These are phyloP conservation scores for Pseudochirops cupreus DNA, from an alignment of 2,797 vertebrate species.

Conservation along the genomic window DNA sequence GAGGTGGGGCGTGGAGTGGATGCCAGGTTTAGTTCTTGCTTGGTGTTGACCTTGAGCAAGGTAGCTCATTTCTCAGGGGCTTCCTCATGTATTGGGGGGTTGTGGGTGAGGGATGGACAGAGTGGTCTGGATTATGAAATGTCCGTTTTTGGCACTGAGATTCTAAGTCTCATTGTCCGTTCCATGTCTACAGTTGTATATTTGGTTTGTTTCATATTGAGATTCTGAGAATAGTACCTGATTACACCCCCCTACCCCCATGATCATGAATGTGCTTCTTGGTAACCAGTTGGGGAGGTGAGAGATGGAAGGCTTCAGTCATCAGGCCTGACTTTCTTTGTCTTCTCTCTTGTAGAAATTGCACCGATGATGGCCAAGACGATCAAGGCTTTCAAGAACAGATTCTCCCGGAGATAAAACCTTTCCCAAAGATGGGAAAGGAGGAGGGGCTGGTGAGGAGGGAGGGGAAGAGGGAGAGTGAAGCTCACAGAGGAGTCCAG, in stretches of 20 bases:
- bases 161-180: background rate
- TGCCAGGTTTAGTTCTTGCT: background rate
- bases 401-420: constrained; percentile 96
- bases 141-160: background rate
- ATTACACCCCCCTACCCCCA: background rate
- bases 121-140: background rate
- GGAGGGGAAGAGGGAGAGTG: constrained; percentile 11
- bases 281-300: background rate
- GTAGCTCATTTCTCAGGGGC: background rate
- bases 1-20: background rate
- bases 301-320: background rate
- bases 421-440: constrained; percentile 72
- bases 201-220: background rate
- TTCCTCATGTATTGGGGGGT: background rate
- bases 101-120: background rate
- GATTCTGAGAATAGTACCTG: background rate
- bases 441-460: constrained; percentile 48
- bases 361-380: constrained; percentile 99
- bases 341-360: constrained; percentile 89
- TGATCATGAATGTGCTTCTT: background rate
- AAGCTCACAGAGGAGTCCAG: constrained; percentile 56
- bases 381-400: constrained; percentile 99
- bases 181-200: background rate
- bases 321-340: background rate
- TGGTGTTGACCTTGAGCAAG: background rate